These are phyloP conservation scores for Proterorhinus semilunaris DNA, from an alignment of 2,113 vertebrate genomes.

Conservation along the genomic window DNA sequence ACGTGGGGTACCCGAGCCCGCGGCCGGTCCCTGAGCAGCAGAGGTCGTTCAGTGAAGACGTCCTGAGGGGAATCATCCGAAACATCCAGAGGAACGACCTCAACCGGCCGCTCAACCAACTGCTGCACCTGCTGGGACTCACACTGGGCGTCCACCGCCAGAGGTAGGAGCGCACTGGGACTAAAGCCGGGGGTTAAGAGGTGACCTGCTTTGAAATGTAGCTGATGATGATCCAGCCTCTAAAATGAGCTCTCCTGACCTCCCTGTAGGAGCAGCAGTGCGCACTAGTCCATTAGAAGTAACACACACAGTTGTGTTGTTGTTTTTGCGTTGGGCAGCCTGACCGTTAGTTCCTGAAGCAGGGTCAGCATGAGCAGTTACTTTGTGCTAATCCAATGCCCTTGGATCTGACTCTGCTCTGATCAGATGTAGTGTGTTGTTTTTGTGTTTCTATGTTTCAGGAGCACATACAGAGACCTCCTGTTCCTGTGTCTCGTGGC, in stretches of 20 bases:
- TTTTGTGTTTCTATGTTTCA: constrained; percentile 51
- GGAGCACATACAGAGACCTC: constrained; percentile 97
- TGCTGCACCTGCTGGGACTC: constrained; percentile 85
- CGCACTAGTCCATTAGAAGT: too few species aligned
- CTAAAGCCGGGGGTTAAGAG: too few species aligned
- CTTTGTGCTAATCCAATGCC: too few species aligned
- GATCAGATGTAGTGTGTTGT: neutral
- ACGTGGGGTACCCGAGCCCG: constrained; percentile 85
- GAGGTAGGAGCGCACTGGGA: constrained; percentile 72
- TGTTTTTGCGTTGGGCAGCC: too few species aligned
- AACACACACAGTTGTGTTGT: too few species aligned
- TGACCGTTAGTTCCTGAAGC: too few species aligned
- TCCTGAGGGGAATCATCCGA: constrained; percentile 88
- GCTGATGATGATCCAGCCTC: too few species aligned
- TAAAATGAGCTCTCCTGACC: too few species aligned
- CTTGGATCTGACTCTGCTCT: too few species aligned
- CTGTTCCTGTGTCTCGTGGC: constrained; percentile 95
- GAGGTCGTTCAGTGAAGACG: constrained; percentile 85
- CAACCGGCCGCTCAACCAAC: constrained; percentile 90
- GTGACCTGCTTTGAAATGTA: too few species aligned
- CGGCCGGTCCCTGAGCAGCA: constrained; percentile 84
- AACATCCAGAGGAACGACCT: constrained; percentile 97
- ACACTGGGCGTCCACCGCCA: constrained; percentile 87
- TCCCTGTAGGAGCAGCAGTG: too few species aligned
- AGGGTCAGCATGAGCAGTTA: too few species aligned